A percentile compares a stretch with the other conserved stretches of the same genome.
Evolutionary conservation across 1,140 invertebrate genomes (phyloP).

Genomic region (Ostrea denselamellosa): DNA sequence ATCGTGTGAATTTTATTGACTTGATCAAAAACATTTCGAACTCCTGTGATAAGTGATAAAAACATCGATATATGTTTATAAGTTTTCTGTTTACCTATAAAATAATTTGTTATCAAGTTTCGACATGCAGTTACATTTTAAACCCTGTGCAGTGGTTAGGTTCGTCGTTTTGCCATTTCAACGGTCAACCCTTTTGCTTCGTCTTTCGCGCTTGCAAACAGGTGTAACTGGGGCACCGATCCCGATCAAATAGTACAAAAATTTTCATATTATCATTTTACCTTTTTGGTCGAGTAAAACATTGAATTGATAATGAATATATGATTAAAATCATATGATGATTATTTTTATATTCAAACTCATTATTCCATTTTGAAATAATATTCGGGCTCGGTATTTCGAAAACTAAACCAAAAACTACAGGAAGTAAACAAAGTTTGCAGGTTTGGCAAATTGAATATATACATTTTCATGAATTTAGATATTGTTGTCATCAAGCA

Average conservation of each 20-base stretch:
- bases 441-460: neutral
- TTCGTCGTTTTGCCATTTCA: neutral
- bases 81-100: no score
- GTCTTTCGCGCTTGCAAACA: slow-evolving; percentile 6
- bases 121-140: neutral
- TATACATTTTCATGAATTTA: no score
- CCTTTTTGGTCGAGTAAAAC: neutral
- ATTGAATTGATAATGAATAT: neutral
- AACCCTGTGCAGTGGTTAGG: neutral
- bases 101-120: no score
- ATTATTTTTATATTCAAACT: neutral
- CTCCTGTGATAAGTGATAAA: no score
- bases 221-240: neutral
- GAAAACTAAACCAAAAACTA: neutral
- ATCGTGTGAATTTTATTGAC: no score
- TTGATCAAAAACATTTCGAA: no score
- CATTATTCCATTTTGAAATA: neutral
- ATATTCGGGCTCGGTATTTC: neutral
- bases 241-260: neutral
- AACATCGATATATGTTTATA: no score
- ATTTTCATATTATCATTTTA: neutral
- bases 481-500: no score
- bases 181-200: neutral
- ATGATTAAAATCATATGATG: neutral
- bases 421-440: slow-evolving; percentile 37